Base-by-base conservation (phyloP, 2,797 vertebrate species). In the Taeniopygia guttata region DNA sequence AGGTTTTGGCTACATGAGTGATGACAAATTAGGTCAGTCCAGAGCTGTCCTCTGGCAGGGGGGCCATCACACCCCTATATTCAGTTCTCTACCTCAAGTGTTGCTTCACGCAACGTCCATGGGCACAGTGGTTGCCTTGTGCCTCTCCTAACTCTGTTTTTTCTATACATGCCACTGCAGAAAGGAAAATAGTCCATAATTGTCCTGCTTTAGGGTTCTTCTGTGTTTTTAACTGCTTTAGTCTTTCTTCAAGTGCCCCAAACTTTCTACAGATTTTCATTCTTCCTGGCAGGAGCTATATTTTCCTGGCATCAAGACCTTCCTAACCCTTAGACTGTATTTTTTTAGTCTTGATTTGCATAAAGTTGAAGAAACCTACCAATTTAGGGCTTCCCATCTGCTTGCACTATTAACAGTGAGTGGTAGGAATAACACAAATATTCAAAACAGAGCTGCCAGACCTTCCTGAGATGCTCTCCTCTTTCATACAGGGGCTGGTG, bases 241-340 rank as follows among this genome's bases (percentile, higher is more conserved):
- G 43, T 86, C 16, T 86, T 89, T 56, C 55, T 73, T 87, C 32
- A 59, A 32, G 17, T 49, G 11, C 15, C 19, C 52, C 30, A 56
- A 10, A 27, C 42, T 49, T 82, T 51, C 43, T 34, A n/a, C 4
- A 22, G 40, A 54, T 11, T 23, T 59, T 82, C 9, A 16, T 78
- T 76, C 43, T 43, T 90, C 32, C 29, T 38, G 23, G 6, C 11
- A 49, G 32, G 17, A 93, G 5, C 67, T 72, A 15, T 38, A 16
- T 27, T 76, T 87, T 79, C 51, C 29, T 88, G 67, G 48, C 70
- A 78, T 66, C 27, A 74, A 84, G 83, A 93, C 55, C 81, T 87
- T 86, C 48, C 55, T 95, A 88, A 79, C 34, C 63, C 19, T 88
- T 32, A 82, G 51, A 7, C 29, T 67, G 45, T 63, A 45, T 56